Evolutionary conservation across 2,797 vertebrate species (phyloP).

Genomic region (Poecilia gillii): DNA sequence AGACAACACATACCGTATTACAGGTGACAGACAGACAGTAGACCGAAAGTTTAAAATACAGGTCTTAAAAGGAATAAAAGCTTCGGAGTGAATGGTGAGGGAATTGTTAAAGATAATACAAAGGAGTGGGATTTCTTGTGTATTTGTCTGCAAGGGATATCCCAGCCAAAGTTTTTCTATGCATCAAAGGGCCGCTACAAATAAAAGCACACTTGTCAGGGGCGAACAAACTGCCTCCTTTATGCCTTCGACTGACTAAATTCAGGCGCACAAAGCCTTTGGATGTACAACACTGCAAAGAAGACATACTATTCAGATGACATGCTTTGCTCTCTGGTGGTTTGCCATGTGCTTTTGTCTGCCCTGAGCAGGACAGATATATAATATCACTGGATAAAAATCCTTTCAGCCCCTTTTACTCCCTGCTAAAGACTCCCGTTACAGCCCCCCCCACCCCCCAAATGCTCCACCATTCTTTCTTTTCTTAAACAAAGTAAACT

Average conservation of each 20-base stretch:
- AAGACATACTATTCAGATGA: constrained; percentile 85
- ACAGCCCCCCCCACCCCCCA: constrained; percentile 71
- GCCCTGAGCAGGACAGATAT: constrained; percentile 80
- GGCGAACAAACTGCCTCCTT: constrained; percentile 86
- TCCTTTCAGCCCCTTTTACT: constrained; percentile 82
- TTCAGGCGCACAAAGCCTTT: constrained; percentile 82
- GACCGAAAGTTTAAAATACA: constrained; percentile 79
- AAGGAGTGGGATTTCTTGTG: constrained; percentile 84
- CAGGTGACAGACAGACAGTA: constrained; percentile 77
- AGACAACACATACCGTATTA: constrained; percentile 66
- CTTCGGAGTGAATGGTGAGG: constrained; percentile 76
- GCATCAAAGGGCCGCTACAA: constrained; percentile 84
- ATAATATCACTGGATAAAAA: constrained; percentile 87
- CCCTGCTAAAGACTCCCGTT: constrained; percentile 81
- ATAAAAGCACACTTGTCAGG: constrained; percentile 88
- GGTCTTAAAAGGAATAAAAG: constrained; percentile 83
- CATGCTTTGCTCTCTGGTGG: constrained; percentile 85
- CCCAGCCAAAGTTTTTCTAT: constrained; percentile 83
- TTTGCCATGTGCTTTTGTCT: constrained; percentile 84
- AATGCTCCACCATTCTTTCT: constrained; percentile 78
- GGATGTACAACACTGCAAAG: constrained; percentile 87
- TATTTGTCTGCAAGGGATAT: constrained; percentile 82
- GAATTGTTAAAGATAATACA: constrained; percentile 83
- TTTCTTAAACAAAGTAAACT: constrained; percentile 84
- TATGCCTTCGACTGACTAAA: constrained; percentile 82